These are phyloP conservation scores for Unio delphinus DNA, from an alignment of 2,888 invertebrate genomes.

Conservation along the genomic window DNA sequence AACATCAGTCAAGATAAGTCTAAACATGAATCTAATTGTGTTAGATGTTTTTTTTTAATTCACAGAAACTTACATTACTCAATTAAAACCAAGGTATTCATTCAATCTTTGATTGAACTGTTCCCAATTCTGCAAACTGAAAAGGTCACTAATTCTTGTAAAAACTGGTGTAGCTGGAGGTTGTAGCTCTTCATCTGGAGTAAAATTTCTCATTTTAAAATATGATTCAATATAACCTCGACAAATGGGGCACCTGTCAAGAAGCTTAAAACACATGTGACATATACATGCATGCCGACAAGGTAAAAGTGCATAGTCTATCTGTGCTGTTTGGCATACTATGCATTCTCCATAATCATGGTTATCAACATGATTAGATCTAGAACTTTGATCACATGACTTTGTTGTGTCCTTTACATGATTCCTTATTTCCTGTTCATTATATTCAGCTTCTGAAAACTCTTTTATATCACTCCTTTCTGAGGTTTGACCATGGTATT, in stretches of 20 bases:
- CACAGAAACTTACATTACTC: slow-evolving; percentile 1
- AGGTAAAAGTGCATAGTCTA: slow-evolving; percentile 85
- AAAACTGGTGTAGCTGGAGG: not conserved
- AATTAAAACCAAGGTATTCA: slow-evolving; percentile 45
- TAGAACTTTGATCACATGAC: not conserved
- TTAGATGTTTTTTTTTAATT: too few species aligned
- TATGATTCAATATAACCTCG: slow-evolving; percentile 86
- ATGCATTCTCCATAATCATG: slow-evolving; percentile 76
- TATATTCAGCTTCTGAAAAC: too few species aligned
- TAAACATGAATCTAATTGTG: too few species aligned
- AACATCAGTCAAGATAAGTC: too few species aligned
- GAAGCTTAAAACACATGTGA: slow-evolving; percentile 83
- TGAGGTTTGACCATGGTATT: too few species aligned
- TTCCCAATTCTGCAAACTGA: slow-evolving; percentile 31
- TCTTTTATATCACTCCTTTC: too few species aligned
- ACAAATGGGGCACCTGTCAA: slow-evolving; percentile 91
- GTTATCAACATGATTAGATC: slow-evolving; percentile 8
- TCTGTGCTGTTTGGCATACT: slow-evolving; percentile 85
- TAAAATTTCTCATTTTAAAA: slow-evolving; percentile 72
- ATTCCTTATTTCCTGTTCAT: not conserved
- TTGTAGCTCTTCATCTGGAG: not conserved
- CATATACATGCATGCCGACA: slow-evolving; percentile 91
- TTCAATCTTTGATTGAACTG: slow-evolving; percentile 42
- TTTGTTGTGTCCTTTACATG: slow-evolving; percentile 2
- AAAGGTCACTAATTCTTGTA: slow-evolving; percentile 7